Conservation (phyloP, 2,888 invertebrate genomes). For the Xestoiulus laeticollis region DNA sequence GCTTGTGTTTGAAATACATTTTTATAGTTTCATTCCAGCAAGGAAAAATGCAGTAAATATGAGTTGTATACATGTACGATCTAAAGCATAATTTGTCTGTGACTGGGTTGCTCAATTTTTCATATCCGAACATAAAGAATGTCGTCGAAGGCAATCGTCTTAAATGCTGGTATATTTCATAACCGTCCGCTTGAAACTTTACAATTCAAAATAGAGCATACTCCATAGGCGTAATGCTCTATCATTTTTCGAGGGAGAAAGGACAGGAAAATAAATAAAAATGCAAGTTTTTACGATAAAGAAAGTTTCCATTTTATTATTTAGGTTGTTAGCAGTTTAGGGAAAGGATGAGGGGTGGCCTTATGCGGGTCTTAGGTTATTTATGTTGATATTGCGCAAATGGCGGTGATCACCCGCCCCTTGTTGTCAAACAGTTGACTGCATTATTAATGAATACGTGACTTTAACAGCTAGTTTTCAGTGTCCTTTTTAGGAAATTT, state of each 20-base stretch:
- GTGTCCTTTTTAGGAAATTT: too few relatives aligned
- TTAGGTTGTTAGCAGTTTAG: neutral
- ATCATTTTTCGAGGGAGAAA: neutral
- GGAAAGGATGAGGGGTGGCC: neutral
- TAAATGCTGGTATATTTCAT: neutral
- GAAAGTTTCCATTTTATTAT: neutral
- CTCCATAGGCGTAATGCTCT: neutral
- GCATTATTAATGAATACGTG: too few relatives aligned
- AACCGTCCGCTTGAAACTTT: neutral
- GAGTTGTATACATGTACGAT: neutral
- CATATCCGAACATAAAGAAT: conserved; percentile 12
- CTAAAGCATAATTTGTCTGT: conserved; percentile 19
- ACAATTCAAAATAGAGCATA: neutral
- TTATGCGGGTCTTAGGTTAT: neutral
- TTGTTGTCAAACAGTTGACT: too few relatives aligned
- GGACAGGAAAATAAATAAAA: neutral
- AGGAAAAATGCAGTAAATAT: neutral
- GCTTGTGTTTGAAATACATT: conserved; percentile 2
- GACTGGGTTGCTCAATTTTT: neutral
- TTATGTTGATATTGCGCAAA: neutral
- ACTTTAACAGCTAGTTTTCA: too few relatives aligned
- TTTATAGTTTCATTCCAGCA: neutral
- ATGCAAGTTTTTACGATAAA: neutral
- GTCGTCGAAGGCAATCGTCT: conserved; percentile 6
- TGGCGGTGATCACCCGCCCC: too few relatives aligned